phyloP scores from a whole-genome alignment of 2,797 vertebrate species.

The Lepus townsendii region DNA sequence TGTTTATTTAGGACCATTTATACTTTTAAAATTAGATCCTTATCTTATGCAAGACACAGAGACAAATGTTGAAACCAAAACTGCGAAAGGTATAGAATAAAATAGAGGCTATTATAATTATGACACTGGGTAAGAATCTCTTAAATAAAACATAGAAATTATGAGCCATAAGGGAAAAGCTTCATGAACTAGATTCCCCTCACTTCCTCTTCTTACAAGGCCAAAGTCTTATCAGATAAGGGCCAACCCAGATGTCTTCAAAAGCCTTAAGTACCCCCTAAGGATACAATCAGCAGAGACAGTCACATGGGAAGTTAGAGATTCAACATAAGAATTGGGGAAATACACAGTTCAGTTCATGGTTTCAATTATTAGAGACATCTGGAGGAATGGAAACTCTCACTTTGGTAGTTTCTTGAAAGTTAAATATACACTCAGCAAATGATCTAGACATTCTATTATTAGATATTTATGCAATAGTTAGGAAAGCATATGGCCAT shows the following conservation, averaged over 20 bases:
- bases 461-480: not conserved
- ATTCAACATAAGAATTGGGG: not conserved
- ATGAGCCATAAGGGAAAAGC: not conserved
- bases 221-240: not conserved
- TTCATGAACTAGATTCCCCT: not conserved
- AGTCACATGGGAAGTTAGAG: not conserved
- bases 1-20: not conserved
- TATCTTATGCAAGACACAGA: not conserved
- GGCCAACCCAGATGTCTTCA: not conserved
- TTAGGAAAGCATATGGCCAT: not conserved
- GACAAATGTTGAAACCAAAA: conserved; percentile 9
- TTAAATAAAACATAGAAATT: not conserved
- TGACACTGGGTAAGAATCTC: not conserved
- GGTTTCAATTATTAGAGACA: not conserved
- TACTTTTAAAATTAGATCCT: not conserved
- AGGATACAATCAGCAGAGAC: not conserved
- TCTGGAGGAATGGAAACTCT: not conserved
- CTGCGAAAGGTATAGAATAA: not conserved
- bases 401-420: not conserved
- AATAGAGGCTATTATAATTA: not conserved
- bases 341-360: not conserved
- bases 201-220: not conserved
- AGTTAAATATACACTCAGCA: not conserved
- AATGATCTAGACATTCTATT: not conserved
- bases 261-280: not conserved